Evolutionary conservation across 2,888 invertebrate species (phyloP).

Genomic region (Lymantria monacha): DNA sequence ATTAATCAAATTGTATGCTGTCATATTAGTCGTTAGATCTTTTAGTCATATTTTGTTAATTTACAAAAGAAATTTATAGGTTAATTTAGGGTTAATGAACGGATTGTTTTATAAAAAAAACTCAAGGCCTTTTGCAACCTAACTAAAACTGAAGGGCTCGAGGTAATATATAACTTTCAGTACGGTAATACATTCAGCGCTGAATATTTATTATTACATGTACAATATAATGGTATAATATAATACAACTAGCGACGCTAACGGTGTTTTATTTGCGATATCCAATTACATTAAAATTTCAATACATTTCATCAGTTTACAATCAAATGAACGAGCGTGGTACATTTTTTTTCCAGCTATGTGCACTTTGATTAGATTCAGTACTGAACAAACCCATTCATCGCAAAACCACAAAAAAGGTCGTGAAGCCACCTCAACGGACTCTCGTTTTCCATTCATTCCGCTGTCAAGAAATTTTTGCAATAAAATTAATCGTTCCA

Average conservation of each 20-base stretch:
- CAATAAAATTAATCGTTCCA: conserved; percentile 81
- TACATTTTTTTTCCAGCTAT: conserved; percentile 53
- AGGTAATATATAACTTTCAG: too few species aligned
- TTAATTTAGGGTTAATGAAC: too few species aligned
- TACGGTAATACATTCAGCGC: conserved; percentile 1
- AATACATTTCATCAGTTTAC: conserved; percentile 61
- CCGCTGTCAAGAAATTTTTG: conserved; percentile 79
- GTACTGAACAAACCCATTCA: conserved; percentile 63
- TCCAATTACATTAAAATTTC: conserved; percentile 68
- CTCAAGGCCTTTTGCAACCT: too few species aligned
- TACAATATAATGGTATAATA: too few species aligned
- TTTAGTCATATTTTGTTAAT: too few species aligned
- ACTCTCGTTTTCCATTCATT: conserved; percentile 72
- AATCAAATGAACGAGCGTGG: conserved; percentile 35
- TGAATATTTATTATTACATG: conserved; percentile 41
- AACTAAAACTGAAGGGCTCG: too few species aligned
- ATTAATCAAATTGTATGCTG: too few species aligned
- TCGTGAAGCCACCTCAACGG: conserved; percentile 55
- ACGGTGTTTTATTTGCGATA: conserved; percentile 3
- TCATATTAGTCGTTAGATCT: too few species aligned
- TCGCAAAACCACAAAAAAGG: conserved; percentile 69
- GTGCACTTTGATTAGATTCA: conserved; percentile 70
- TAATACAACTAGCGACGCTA: too few species aligned
- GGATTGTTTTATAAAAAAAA: too few species aligned
- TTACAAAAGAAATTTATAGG: too few species aligned